Base-by-base conservation (phyloP, 2,797 vertebrate genomes). In the Prunella strophiata region DNA sequence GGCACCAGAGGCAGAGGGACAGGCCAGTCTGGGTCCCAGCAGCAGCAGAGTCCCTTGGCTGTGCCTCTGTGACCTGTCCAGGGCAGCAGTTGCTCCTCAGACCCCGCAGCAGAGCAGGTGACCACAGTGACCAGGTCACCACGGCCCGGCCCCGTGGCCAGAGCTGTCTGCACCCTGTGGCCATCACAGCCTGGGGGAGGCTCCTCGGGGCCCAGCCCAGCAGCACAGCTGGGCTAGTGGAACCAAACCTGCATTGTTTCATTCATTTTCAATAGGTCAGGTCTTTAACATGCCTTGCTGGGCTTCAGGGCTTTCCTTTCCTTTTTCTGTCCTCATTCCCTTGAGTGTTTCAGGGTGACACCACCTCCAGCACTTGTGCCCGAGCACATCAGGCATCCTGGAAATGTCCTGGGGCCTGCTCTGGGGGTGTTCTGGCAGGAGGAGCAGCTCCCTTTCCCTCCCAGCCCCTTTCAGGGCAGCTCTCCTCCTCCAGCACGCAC, bases 61-160 rank as follows among this genome's bases (percentile, higher is more conserved):
- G 50, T 16, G 65, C 16, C 63, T 13, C 54, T 32, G 45, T 15
- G 5, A 38, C 30, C 25, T 36, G 29, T 3, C 30, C 74, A 9
- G 48, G 63, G 63, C 84, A 73, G 68, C 15, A 3, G 0, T 6
- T 0, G 0, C 23, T 42, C n/a, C 30, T 47, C 4, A 16, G 57
- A 14, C 2, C 5, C 40, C 3, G 7, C 10, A 26, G 30, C 73
- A 67, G 59, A 5, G 34, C 67, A n/a, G 42, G 50, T 40, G 7
- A 25, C 13, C 40, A 3, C 63, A 15, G 14, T 14, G 61, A 17
- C 70, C 12, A 7, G 38, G 58, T n/a, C 57, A 57, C 58, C 27
- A 9, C 1, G 0, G 59, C 54, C 13, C 5, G 2, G 67, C 86
- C 89, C 6, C 1, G 1, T 4, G 65, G 40, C 52, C 38, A 1